Percentiles rank a stretch among this genome's conserved stretches.
These are phyloP conservation scores for Halcyon senegalensis DNA, from an alignment of 2,113 vertebrate species.

Conservation along the genomic window DNA sequence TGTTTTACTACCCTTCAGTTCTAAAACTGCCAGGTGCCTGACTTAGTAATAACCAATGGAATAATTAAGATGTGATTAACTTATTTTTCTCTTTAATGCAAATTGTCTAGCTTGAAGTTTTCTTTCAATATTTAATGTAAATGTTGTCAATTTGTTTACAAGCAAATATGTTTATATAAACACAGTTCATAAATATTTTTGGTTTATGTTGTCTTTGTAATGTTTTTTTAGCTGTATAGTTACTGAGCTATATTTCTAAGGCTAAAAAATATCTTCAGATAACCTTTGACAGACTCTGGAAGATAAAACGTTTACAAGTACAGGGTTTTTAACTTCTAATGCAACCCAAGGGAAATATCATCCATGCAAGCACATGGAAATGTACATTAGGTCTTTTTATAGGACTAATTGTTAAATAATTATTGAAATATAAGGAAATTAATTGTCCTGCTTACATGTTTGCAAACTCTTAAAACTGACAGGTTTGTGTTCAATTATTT, in stretches of 20 bases:
- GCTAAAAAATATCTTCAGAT: background rate
- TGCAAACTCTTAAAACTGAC: background rate
- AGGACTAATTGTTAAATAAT: background rate
- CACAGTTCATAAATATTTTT: constrained; percentile 23
- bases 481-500: background rate
- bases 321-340: background rate
- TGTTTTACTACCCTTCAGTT: background rate
- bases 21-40: constrained; percentile 12
- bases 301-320: background rate
- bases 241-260: background rate
- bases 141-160: constrained; percentile 27
- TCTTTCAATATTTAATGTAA: constrained; percentile 7
- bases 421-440: background rate
- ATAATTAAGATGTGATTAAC: background rate
- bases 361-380: background rate
- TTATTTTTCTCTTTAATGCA: background rate
- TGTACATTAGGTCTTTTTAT: background rate
- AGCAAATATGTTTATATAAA: constrained; percentile 51
- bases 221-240: background rate
- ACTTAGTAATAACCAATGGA: background rate
- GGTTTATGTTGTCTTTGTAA: background rate
- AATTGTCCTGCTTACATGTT: background rate
- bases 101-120: background rate
- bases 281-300: background rate
- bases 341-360: background rate